Percentiles rank a stretch among this genome's conserved stretches.
These are phyloP conservation scores for Archips xylosteana DNA, from an alignment of 2,888 invertebrate species.

Conservation along the genomic window DNA sequence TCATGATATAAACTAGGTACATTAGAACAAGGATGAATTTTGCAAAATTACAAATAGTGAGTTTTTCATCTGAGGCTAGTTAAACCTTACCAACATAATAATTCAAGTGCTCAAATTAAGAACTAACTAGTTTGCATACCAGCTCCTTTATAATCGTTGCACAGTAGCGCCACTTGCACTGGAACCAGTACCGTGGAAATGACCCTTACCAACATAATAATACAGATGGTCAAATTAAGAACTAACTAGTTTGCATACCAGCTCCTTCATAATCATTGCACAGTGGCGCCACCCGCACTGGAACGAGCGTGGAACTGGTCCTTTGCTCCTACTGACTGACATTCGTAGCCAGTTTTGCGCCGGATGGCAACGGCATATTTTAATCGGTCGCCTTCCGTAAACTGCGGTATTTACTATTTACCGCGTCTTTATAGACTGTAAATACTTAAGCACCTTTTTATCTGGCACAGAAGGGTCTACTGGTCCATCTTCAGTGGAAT, in stretches of 20 bases:
- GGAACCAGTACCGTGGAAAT: constrained; percentile 13
- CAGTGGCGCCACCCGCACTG: background rate
- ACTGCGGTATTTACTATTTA: constrained; percentile 23
- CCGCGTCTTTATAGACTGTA: background rate
- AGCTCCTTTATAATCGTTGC: background rate
- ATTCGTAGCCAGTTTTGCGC: constrained; percentile 32
- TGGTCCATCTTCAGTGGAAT: too few relatives aligned
- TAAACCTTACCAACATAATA: too few relatives aligned
- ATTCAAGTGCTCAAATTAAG: too few relatives aligned
- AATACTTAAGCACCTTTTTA: background rate
- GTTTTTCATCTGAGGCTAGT: too few relatives aligned
- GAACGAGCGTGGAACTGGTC: constrained; percentile 25
- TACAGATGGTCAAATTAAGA: background rate
- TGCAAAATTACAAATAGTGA: too few relatives aligned
- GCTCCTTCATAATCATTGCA: background rate
- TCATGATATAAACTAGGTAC: too few relatives aligned
- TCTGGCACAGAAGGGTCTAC: too few relatives aligned
- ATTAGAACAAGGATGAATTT: too few relatives aligned
- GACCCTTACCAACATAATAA: constrained; percentile 1
- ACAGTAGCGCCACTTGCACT: background rate
- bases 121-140: constrained; percentile 2
- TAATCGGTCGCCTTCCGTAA: constrained; percentile 33
- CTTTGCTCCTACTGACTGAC: constrained; percentile 38
- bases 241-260: constrained; percentile 1
- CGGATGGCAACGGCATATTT: constrained; percentile 34